phyloP scores from a whole-genome alignment of 35 echinoderm and acorn worm genomes.

The Amphiura filiformis region DNA sequence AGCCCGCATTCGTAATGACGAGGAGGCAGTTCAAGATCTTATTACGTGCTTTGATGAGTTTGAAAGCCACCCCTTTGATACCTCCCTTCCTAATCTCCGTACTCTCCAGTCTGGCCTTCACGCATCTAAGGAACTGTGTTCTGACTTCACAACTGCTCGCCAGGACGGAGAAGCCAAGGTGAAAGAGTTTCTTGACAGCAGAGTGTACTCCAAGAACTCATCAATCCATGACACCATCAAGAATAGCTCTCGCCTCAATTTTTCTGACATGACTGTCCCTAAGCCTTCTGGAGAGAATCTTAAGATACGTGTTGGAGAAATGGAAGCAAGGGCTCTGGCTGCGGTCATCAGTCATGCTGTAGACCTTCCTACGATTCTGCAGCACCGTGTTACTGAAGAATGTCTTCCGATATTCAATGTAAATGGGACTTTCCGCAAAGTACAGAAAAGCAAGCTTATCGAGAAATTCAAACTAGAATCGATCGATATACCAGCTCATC shows the following conservation, averaged over 20 bases:
- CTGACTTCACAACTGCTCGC: too few relatives aligned
- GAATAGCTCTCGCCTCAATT: too few relatives aligned
- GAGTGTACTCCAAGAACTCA: too few relatives aligned
- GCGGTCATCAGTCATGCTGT: not conserved
- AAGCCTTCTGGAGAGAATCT: not conserved
- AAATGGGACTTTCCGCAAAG: constrained; percentile 4
- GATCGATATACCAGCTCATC: not conserved
- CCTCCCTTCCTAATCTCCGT: not conserved
- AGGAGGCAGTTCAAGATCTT: too few relatives aligned
- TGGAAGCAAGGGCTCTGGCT: constrained; percentile 31
- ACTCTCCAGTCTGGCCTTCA: too few relatives aligned
- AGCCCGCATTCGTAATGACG: too few relatives aligned
- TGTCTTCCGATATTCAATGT: constrained; percentile 33
- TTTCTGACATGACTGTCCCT: too few relatives aligned
- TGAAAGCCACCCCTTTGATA: not conserved
- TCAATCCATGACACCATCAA: too few relatives aligned
- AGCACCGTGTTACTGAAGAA: constrained; percentile 23
- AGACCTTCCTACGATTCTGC: not conserved
- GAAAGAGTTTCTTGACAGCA: too few relatives aligned
- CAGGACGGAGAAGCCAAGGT: too few relatives aligned
- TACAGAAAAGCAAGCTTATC: constrained; percentile 19
- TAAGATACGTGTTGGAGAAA: constrained; percentile 15
- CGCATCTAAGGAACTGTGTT: too few relatives aligned
- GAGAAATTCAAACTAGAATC: constrained; percentile 24
- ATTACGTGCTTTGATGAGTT: not conserved